phyloP scores from a whole-genome alignment of 2,888 invertebrate species.

The Dendrolimus pini region DNA sequence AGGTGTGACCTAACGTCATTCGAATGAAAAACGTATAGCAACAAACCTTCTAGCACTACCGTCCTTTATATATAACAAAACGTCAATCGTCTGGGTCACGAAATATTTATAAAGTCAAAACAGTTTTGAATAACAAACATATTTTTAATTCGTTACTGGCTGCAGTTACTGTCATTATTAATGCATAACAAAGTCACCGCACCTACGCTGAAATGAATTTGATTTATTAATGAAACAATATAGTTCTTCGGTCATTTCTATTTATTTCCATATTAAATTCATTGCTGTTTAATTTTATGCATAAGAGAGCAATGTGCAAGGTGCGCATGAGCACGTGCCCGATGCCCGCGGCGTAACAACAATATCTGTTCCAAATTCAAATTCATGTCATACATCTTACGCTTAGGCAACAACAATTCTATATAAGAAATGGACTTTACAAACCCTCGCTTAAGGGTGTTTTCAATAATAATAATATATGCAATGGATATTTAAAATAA shows the following conservation, averaged over 20 bases:
- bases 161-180: no score
- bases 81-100: not conserved
- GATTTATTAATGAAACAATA: no score
- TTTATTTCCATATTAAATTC: no score
- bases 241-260: no score
- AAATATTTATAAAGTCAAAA: not conserved
- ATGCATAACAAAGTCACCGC: no score
- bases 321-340: slow-evolving; percentile 72
- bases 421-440: slow-evolving; percentile 61
- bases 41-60: no score
- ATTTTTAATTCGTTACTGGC: no score
- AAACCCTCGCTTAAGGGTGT: slow-evolving; percentile 47
- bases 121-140: no score
- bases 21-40: no score
- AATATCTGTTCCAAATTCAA: slow-evolving; percentile 68
- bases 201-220: no score
- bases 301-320: slow-evolving; percentile 55
- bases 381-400: slow-evolving; percentile 73
- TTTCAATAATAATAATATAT: slow-evolving; percentile 67
- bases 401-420: slow-evolving; percentile 38
- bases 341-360: slow-evolving; percentile 56
- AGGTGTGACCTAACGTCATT: no score
- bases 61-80: no score
- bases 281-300: slow-evolving; percentile 42
- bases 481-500: slow-evolving; percentile 74